phyloP scores from a whole-genome alignment of 2,888 invertebrate genomes.

The Coleophora flavipennella region DNA sequence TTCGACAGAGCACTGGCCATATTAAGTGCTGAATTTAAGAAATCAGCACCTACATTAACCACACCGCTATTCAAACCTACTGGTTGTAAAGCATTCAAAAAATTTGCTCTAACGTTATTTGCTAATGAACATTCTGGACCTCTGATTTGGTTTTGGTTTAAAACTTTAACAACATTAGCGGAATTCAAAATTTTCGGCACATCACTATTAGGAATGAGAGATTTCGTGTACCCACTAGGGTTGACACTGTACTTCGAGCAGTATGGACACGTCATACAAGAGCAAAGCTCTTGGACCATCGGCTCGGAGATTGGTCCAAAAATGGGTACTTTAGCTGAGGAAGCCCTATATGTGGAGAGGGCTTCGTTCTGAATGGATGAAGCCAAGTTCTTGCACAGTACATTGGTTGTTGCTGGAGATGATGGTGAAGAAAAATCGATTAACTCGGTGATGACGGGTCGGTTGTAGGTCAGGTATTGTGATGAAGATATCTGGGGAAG shows the following conservation, averaged over 20 bases:
- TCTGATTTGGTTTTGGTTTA: too few species aligned
- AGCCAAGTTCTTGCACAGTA: conserved; percentile 16
- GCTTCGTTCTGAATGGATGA: conserved; percentile 18
- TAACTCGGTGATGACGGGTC: neutral
- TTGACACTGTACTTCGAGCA: too few species aligned
- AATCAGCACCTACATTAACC: neutral
- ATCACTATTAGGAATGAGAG: too few species aligned
- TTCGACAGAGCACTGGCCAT: neutral
- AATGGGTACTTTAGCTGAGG: conserved; percentile 11
- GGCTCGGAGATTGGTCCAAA: conserved; percentile 17
- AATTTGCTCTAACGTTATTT: too few species aligned
- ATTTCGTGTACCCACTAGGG: too few species aligned
- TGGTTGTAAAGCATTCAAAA: too few species aligned
- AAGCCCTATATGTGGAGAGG: conserved; percentile 15
- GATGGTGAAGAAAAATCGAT: neutral
- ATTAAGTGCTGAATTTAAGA: neutral
- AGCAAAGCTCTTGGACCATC: conserved; percentile 12
- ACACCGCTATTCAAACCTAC: neutral
- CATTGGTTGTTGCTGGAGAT: conserved; percentile 1
- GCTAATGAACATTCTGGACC: too few species aligned
- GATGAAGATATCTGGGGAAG: conserved; percentile 3
- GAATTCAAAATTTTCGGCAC: too few species aligned
- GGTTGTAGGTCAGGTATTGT: neutral
- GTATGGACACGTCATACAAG: too few species aligned
- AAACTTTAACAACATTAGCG: too few species aligned